phyloP scores from a whole-genome alignment of 2,797 vertebrate species.

The Ptychobarbus kaznakovi region DNA sequence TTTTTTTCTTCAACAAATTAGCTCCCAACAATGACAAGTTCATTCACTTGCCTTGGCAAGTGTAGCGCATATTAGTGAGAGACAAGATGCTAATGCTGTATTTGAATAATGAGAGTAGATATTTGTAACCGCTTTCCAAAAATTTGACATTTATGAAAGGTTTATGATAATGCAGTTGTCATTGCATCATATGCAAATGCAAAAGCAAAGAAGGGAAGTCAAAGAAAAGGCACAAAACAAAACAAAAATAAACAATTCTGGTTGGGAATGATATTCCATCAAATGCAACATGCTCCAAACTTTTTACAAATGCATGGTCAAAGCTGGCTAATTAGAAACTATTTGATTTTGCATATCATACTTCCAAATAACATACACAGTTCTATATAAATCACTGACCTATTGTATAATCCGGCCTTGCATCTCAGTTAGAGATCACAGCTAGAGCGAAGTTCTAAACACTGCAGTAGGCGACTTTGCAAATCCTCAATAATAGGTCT shows the following conservation, averaged over 20 bases:
- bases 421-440: slow-evolving; percentile 36
- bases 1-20: slow-evolving; percentile 57
- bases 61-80: slow-evolving; percentile 38
- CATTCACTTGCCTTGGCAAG: slow-evolving; percentile 50
- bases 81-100: slow-evolving; percentile 50
- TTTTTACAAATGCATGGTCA: background rate
- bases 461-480: slow-evolving; percentile 26
- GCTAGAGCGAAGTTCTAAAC: slow-evolving; percentile 35
- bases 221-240: slow-evolving; percentile 16
- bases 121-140: slow-evolving; percentile 52
- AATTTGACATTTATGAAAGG: slow-evolving; percentile 52
- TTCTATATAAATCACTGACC: slow-evolving; percentile 18
- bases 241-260: slow-evolving; percentile 13
- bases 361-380: background rate
- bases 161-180: slow-evolving; percentile 50
- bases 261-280: background rate
- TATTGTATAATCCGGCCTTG: slow-evolving; percentile 35
- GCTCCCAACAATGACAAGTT: slow-evolving; percentile 58
- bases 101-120: slow-evolving; percentile 60
- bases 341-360: background rate
- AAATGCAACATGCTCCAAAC: background rate
- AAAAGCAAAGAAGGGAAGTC: slow-evolving; percentile 19
- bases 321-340: background rate
- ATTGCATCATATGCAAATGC: slow-evolving; percentile 40
- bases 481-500: slow-evolving; percentile 47